These are phyloP conservation scores for Camponotus pennsylvanicus DNA, from an alignment of 1,140 invertebrate genomes.

Conservation along the genomic window DNA sequence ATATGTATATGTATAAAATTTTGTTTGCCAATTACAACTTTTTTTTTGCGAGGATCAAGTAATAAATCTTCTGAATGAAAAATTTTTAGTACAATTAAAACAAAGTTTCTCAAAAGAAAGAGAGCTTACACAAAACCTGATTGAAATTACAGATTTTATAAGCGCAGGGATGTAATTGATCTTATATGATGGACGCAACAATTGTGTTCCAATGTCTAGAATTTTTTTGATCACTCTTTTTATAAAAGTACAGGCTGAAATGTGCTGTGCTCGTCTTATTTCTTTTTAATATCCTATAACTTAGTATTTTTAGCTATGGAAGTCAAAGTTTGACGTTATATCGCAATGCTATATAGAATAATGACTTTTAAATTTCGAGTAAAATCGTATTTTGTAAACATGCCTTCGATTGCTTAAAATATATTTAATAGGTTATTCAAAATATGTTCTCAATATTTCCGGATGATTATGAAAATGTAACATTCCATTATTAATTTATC, in stretches of 20 bases:
- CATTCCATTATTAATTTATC: constrained; percentile 4
- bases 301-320: constrained; percentile 81
- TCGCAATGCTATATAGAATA: constrained; percentile 76
- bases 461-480: constrained; percentile 18
- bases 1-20: constrained; percentile 23
- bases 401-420: no score
- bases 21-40: background rate
- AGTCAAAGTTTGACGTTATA: constrained; percentile 77
- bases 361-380: background rate
- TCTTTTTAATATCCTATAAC: constrained; percentile 74
- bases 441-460: constrained; percentile 36
- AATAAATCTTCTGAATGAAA: constrained; percentile 44
- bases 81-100: constrained; percentile 11
- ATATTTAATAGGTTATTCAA: background rate
- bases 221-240: constrained; percentile 70
- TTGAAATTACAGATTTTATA: constrained; percentile 70
- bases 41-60: constrained; percentile 17
- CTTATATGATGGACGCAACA: constrained; percentile 71
- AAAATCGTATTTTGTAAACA: no score
- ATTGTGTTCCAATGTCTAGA: constrained; percentile 71
- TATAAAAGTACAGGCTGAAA: constrained; percentile 83
- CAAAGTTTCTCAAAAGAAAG: constrained; percentile 55
- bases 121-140: constrained; percentile 76
- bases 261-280: constrained; percentile 81
- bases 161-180: constrained; percentile 67